Percentiles rank a stretch among this genome's conserved stretches.
phyloP scores from a whole-genome alignment of 2,797 vertebrate genomes.

The Anabas testudineus region DNA sequence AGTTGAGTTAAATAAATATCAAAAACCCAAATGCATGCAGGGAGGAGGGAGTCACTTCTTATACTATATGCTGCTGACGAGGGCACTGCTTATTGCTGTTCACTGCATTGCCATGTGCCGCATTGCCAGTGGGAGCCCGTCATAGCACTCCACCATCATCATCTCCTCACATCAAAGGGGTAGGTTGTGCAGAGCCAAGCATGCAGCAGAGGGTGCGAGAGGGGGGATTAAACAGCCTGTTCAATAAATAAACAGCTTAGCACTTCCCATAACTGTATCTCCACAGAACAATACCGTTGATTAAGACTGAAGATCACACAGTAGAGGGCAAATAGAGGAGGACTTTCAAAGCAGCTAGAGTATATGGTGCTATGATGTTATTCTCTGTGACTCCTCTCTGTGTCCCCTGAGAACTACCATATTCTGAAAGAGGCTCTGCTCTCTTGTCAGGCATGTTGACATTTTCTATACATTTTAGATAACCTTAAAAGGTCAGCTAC shows the following conservation, averaged over 20 bases:
- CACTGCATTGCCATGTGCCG: conserved; percentile 44
- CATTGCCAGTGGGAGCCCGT: conserved; percentile 64
- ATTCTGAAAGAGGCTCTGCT: conserved; percentile 57
- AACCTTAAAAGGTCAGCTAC: conserved; percentile 77
- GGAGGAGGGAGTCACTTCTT: conserved; percentile 28
- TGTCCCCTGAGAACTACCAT: conserved; percentile 62
- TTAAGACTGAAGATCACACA: conserved; percentile 79
- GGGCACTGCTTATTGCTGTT: conserved; percentile 61
- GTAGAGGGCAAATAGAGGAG: conserved; percentile 76
- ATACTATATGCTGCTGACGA: conserved; percentile 48
- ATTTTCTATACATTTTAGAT: conserved; percentile 76
- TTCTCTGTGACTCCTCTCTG: conserved; percentile 55
- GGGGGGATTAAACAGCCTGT: conserved; percentile 76
- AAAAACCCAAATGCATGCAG: conserved; percentile 12
- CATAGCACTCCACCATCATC: conserved; percentile 55
- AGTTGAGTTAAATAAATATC: background rate
- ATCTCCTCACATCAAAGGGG: conserved; percentile 71
- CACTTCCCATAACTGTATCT: conserved; percentile 69
- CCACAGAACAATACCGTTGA: conserved; percentile 76
- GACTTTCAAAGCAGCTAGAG: conserved; percentile 65
- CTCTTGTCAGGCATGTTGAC: conserved; percentile 71
- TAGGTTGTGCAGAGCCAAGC: conserved; percentile 55
- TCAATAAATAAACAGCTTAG: conserved; percentile 87
- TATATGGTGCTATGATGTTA: conserved; percentile 60
- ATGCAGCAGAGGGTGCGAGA: conserved; percentile 39